Conservation (phyloP, 2,888 invertebrate species). For the Hemithea aestivaria region DNA sequence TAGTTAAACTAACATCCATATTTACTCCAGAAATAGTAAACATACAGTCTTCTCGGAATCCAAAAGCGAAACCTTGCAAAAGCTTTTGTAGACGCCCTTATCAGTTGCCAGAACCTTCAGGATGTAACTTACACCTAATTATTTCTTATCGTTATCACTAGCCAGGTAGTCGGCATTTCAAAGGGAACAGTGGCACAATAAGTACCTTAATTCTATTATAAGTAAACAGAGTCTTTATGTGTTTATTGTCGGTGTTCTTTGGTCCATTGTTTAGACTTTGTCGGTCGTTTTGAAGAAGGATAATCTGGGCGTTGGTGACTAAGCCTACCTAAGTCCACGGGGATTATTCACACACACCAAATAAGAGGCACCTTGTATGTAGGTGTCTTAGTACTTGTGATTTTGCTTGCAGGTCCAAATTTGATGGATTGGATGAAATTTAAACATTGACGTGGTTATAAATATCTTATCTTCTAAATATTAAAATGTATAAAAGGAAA, state of each 20-base stretch:
- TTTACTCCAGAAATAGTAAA: no score
- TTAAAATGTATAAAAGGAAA: no score
- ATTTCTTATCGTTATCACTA: conserved; percentile 16
- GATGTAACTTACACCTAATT: conserved; percentile 21
- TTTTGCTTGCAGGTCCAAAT: no score
- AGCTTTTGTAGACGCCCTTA: not conserved
- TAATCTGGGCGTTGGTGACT: conserved; percentile 15
- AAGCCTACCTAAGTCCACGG: conserved; percentile 11
- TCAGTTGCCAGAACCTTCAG: conserved; percentile 1
- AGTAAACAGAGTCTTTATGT: conserved; percentile 49
- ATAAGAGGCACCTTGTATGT: no score
- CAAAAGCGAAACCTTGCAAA: not conserved
- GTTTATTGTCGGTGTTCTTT: conserved; percentile 47
- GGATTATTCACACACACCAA: not conserved
- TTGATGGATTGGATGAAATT: no score
- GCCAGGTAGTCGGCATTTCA: conserved; percentile 42
- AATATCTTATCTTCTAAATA: no score
- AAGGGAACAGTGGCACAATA: conserved; percentile 62
- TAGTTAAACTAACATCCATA: no score
- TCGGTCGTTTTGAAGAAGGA: conserved; percentile 38
- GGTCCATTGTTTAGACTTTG: conserved; percentile 40
- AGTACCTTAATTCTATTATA: conserved; percentile 57
- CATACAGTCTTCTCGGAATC: no score
- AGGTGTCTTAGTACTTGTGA: no score
- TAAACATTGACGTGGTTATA: no score